A percentile compares a stretch with the other conserved stretches of the same genome.
These are phyloP conservation scores for Dufourea novaeangliae DNA, from an alignment of 1,140 invertebrate genomes.

Conservation along the genomic window DNA sequence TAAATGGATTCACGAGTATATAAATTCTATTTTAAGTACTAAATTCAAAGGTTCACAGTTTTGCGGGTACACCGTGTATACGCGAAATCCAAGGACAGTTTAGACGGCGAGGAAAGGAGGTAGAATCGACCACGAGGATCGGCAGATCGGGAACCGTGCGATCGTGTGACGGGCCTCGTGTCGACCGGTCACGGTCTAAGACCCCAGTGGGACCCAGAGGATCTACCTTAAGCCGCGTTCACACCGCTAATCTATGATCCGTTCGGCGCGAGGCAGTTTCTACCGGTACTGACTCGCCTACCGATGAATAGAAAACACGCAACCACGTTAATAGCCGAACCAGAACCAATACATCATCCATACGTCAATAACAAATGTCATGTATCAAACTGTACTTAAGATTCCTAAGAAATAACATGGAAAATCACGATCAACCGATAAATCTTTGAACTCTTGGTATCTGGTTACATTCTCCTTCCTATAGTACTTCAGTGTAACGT, in stretches of 20 bases:
- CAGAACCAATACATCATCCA: no score
- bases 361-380: no score
- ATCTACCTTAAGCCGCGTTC: constrained; percentile 45
- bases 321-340: not conserved
- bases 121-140: constrained; percentile 49
- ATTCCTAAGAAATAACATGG: no score
- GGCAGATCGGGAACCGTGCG: constrained; percentile 59
- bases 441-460: no score
- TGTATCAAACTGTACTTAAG: no score
- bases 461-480: no score
- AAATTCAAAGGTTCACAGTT: no score
- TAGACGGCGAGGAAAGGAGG: constrained; percentile 49
- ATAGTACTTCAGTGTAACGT: no score
- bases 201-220: constrained; percentile 32
- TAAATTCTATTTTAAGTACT: no score
- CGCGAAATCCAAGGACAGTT: constrained; percentile 36
- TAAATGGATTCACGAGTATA: no score
- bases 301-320: not conserved
- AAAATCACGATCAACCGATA: no score
- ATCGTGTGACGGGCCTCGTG: constrained; percentile 57
- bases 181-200: constrained; percentile 57
- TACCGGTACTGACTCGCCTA: not conserved
- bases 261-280: not conserved
- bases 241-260: constrained; percentile 30
- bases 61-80: constrained; percentile 3